Conservation (phyloP, 23 tunicate genomes). For the Ascidia mentula region DNA sequence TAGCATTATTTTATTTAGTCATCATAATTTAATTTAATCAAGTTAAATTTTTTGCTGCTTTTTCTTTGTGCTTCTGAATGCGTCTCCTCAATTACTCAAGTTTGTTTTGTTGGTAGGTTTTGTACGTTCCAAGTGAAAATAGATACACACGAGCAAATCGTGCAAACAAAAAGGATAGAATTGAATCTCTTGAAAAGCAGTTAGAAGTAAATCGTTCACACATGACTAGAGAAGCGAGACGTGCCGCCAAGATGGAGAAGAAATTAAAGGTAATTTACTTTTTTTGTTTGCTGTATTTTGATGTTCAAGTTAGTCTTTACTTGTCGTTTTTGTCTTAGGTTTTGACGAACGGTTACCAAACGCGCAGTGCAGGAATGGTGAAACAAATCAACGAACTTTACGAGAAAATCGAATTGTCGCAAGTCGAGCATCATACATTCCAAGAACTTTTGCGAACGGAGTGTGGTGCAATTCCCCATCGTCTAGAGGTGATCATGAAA, state of each 20-base stretch:
- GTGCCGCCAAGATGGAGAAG: conserved; percentile 90
- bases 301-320: neutral
- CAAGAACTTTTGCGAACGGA: conserved; percentile 80
- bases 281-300: neutral
- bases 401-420: conserved; percentile 64
- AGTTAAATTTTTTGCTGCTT: too few relatives aligned
- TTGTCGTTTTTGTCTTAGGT: conserved; percentile 13
- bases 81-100: too few relatives aligned
- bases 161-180: conserved; percentile 91
- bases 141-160: conserved; percentile 88
- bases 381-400: conserved; percentile 69
- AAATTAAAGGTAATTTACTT: conserved; percentile 69
- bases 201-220: conserved; percentile 73
- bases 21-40: too few relatives aligned
- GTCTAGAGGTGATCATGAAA: conserved; percentile 36
- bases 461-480: conserved; percentile 84
- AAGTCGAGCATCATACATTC: conserved; percentile 72
- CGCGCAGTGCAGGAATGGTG: conserved; percentile 55
- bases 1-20: too few relatives aligned
- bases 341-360: conserved; percentile 77
- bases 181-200: conserved; percentile 86
- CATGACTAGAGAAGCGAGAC: conserved; percentile 92
- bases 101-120: conserved; percentile 48
- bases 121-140: conserved; percentile 91
- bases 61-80: too few relatives aligned